Conservation (phyloP, 1,140 invertebrate species). For the Microplitis mediator region DNA sequence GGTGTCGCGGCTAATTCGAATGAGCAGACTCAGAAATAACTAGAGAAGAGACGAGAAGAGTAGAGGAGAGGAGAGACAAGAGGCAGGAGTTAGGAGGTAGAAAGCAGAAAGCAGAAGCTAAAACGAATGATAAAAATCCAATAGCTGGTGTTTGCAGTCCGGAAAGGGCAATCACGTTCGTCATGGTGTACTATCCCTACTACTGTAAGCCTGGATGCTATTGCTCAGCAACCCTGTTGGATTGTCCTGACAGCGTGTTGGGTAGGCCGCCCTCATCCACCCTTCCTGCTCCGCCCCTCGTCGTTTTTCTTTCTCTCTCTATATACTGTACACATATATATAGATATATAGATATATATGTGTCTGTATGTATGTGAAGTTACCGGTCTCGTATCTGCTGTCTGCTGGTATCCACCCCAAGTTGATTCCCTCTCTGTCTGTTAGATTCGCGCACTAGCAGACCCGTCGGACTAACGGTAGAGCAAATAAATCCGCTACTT, state of each 20-base stretch:
- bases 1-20: constrained; percentile 23
- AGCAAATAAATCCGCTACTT: constrained; percentile 61
- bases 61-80: neutral
- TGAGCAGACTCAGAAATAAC: neutral
- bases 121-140: constrained; percentile 52
- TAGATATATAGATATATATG: neutral
- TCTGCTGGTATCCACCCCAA: neutral
- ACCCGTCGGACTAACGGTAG: constrained; percentile 49
- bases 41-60: neutral
- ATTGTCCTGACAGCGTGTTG: constrained; percentile 33
- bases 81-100: neutral
- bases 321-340: neutral
- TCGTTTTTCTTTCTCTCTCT: neutral
- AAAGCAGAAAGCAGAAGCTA: neutral
- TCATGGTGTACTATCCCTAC: constrained; percentile 47
- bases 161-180: constrained; percentile 61
- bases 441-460: neutral
- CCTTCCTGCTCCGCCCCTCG: constrained; percentile 26
- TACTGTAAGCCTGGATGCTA: neutral
- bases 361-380: neutral
- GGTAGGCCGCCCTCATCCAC: constrained; percentile 24
- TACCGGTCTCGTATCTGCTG: neutral
- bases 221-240: constrained; percentile 31
- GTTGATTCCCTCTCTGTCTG: neutral
- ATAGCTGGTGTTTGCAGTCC: constrained; percentile 56